Evolutionary conservation across 2,797 vertebrate species (phyloP).

Genomic region (Lophotriccus pileatus): DNA sequence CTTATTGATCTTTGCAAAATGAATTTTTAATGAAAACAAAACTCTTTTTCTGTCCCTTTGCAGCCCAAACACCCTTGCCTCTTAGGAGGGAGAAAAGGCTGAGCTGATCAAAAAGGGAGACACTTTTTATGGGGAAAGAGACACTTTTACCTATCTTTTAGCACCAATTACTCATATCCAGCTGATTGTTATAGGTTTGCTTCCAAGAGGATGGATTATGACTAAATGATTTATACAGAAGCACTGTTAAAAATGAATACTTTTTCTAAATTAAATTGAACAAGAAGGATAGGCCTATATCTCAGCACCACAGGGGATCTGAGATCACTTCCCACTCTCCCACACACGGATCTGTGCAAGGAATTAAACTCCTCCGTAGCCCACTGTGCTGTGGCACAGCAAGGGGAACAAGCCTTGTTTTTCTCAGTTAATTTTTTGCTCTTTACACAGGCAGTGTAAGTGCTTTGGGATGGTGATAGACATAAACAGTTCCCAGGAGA

Average conservation of each 20-base stretch:
- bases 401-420: background rate
- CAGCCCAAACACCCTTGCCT: background rate
- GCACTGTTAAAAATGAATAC: background rate
- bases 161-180: background rate
- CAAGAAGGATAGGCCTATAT: background rate
- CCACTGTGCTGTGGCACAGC: background rate
- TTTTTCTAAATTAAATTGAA: background rate
- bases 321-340: background rate
- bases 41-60: background rate
- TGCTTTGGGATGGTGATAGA: background rate
- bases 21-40: background rate
- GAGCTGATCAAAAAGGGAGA: background rate
- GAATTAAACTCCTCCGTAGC: background rate
- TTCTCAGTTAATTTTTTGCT: background rate
- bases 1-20: background rate
- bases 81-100: background rate
- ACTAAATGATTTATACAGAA: background rate
- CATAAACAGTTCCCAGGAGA: background rate
- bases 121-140: background rate
- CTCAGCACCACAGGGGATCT: background rate
- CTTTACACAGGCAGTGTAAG: background rate
- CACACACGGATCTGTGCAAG: background rate
- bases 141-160: background rate
- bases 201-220: background rate
- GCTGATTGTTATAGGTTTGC: background rate